phyloP scores from a whole-genome alignment of 2,113 vertebrate genomes.

The Oenanthe oenanthe region DNA sequence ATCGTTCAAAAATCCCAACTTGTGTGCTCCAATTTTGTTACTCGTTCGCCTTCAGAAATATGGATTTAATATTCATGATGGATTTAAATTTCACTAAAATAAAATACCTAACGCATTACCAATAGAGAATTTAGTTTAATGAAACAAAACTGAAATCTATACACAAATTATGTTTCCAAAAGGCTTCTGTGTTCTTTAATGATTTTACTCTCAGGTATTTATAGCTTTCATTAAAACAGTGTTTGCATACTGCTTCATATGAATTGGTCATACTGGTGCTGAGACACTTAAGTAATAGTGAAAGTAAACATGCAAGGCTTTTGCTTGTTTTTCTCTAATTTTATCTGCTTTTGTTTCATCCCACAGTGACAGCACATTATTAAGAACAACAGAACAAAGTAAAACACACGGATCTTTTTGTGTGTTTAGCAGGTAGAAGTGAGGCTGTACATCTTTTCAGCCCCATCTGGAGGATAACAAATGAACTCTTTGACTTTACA shows the following conservation, averaged over 20 bases:
- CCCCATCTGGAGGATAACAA: constrained; percentile 23
- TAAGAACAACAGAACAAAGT: neutral
- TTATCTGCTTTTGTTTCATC: neutral
- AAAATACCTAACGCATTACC: constrained; percentile 10
- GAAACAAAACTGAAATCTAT: constrained; percentile 6
- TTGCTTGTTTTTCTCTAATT: neutral
- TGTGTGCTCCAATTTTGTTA: neutral
- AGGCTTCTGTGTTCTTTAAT: neutral
- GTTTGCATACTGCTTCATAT: neutral
- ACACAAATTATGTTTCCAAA: neutral
- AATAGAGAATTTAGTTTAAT: constrained; percentile 2
- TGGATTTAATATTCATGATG: constrained; percentile 54
- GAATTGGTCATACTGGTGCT: neutral
- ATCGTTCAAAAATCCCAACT: constrained; percentile 33
- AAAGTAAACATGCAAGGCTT: neutral
- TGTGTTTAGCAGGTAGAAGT: neutral
- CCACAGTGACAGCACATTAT: neutral
- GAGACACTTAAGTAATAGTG: neutral
- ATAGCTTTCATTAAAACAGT: neutral
- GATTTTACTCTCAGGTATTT: constrained; percentile 21
- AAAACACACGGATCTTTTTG: neutral
- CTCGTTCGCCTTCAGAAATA: constrained; percentile 16
- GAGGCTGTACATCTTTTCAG: neutral
- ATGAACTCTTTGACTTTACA: constrained; percentile 17
- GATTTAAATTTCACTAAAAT: constrained; percentile 30